phyloP scores from a whole-genome alignment of 2,797 vertebrate genomes.

The Propithecus perrieri region DNA sequence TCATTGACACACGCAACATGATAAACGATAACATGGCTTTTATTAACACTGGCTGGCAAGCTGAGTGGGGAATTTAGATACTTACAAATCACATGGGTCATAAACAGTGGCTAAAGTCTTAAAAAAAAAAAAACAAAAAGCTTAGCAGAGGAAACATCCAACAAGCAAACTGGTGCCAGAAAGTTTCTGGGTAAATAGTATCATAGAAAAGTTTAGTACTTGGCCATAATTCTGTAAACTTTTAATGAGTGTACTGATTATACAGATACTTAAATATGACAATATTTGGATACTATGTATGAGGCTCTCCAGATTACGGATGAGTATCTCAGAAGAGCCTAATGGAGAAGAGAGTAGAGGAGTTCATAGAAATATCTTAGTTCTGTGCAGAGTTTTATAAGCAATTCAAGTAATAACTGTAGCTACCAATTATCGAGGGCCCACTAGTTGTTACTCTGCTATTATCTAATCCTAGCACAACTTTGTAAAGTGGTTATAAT shows the following conservation, averaged over 20 bases:
- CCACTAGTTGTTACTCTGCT: not conserved
- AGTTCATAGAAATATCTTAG: not conserved
- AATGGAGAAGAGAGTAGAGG: slow-evolving; percentile 56
- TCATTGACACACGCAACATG: fast-evolving
- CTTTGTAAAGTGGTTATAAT: not conserved
- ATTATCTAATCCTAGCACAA: not conserved
- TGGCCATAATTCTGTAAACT: slow-evolving; percentile 29
- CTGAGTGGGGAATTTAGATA: not conserved
- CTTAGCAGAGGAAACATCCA: slow-evolving; percentile 6
- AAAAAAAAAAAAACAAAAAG: not conserved
- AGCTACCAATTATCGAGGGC: not conserved
- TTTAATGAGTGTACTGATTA: not conserved
- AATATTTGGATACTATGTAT: slow-evolving; percentile 14
- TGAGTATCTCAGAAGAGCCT: slow-evolving; percentile 63
- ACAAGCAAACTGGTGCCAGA: not conserved
- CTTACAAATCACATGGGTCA: not conserved
- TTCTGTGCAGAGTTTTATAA: slow-evolving; percentile 47
- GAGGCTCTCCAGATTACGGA: slow-evolving; percentile 60
- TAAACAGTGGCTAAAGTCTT: not conserved
- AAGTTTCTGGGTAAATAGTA: slow-evolving; percentile 27
- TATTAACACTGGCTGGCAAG: not conserved
- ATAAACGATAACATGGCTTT: not conserved
- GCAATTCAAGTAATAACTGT: not conserved
- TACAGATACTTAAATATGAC: slow-evolving; percentile 27
- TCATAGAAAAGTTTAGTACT: not conserved